Evolutionary conservation across 2,888 invertebrate species (phyloP).

Genomic region (Abrostola tripartita): DNA sequence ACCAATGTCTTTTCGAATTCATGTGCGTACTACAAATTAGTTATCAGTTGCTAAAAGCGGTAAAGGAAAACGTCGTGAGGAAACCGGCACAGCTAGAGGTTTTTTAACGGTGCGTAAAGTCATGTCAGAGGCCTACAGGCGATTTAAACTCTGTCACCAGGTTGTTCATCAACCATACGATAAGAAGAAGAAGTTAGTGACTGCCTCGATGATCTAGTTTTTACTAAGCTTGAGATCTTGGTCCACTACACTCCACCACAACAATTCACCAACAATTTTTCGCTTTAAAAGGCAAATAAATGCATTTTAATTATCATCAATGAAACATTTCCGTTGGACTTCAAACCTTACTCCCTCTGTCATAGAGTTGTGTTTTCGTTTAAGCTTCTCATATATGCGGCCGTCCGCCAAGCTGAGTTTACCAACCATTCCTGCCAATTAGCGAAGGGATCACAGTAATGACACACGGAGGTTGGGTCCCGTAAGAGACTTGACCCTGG

Average conservation of each 20-base stretch:
- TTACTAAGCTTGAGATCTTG: too few species aligned
- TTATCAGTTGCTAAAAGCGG: too few species aligned
- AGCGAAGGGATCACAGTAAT: slow-evolving; percentile 60
- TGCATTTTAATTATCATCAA: slow-evolving; percentile 24
- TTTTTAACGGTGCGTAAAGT: too few species aligned
- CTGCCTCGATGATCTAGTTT: too few species aligned
- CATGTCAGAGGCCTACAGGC: too few species aligned
- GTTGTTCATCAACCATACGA: too few species aligned
- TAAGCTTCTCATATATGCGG: slow-evolving; percentile 18
- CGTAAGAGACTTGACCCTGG: neutral
- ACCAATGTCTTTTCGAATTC: too few species aligned
- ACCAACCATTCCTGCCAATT: slow-evolving; percentile 73
- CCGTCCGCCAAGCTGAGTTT: slow-evolving; percentile 60
- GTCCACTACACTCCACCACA: neutral
- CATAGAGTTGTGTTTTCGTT: slow-evolving; percentile 11
- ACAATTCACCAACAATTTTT: slow-evolving; percentile 18
- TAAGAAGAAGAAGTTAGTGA: too few species aligned
- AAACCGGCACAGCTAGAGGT: too few species aligned
- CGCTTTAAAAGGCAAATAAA: slow-evolving; percentile 31
- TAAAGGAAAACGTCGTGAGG: too few species aligned
- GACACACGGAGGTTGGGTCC: slow-evolving; percentile 58
- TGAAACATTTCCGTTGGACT: slow-evolving; percentile 10
- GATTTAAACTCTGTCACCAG: too few species aligned
- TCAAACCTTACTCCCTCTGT: neutral
- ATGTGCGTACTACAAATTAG: too few species aligned